Base-by-base conservation (phyloP, 2,113 vertebrate genomes). In the Oxyura jamaicensis region DNA sequence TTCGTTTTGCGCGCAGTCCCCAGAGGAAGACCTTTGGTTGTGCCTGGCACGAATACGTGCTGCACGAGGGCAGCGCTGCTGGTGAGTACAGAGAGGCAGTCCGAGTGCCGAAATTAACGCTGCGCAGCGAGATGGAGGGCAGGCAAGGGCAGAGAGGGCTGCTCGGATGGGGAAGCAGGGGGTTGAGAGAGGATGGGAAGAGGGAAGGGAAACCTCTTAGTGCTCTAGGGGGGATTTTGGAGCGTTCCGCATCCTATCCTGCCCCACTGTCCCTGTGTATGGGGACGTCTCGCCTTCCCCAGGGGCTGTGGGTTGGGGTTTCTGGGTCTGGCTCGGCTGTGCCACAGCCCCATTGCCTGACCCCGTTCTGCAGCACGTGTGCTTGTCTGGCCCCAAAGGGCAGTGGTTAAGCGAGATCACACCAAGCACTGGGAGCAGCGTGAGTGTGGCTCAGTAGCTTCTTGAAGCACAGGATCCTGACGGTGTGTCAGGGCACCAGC, bases 211-310 rank as follows among this genome's bases (percentile, higher is more conserved):
- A 50, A 41, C 21, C 21, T 67, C 35, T 4, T 0, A 1, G 11
- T 16, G 6, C 8, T 36, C 44, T 42, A 21, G 50, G 33, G 19
- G 23, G 5, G 6, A 39, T 65, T 35, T 60, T 55, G 16, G 44
- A 44, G 36, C 5, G 3, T 25, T 1, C 0, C 5, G 3, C 6
- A 5, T 26, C 60, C 39, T 2, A 2, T 29, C 25, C 17, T 67
- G 14, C 44, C 28, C 16, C 62, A 19, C 36, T 12, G 62, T 20
- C 39, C 19, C 19, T 31, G 16, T 58, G 55, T 11, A n/a, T 13
- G 33, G 18, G 56, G 56, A n/a, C 11, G 7, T 33, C 56, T 58
- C 10, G 11, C 11, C 10, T 58, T 58, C 50, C 50, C 29, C 10
- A 11, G 55, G 53, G 31, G 55, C 28, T 58, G 29, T 3, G 6